Base-by-base conservation (phyloP, 2,888 invertebrate genomes). In the Melinaea menophilus region DNA sequence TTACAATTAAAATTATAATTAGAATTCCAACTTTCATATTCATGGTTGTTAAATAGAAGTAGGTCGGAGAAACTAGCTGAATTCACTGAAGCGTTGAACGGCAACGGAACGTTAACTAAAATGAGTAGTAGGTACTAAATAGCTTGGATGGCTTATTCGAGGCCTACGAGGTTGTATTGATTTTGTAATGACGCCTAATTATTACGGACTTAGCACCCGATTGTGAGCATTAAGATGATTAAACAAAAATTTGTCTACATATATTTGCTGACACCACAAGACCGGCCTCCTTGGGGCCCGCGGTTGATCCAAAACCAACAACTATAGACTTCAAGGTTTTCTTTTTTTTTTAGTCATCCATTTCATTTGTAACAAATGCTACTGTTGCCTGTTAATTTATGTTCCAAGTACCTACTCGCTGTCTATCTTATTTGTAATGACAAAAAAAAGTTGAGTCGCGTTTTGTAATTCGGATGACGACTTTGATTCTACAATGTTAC, bases 251-350 rank as follows among this genome's bases (percentile, higher is more conserved):
- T 69, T 72, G 71, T 85, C 80, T 87, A 85, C 58, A 71, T 70
- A 72, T 86, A 80, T 88, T 88, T 86, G 78, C 75, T 72, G 75
- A 72, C 78, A 81, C 77, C 82, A 85, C 80, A 87, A 71, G 70
- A 71, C 72, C 79, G 85, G 81, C 86, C 86, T 80, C 83, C 77
- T 78, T 75, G 78, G 77, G 79, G 79, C 78, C 76, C 72, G 73
- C 72, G 73, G 74, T 71, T 64, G 63, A 56, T 61, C 74, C 74
- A 41, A 9, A 41, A 71, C 73, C 47, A 60, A 60, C 11, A 34
- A 59, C 58, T 58, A 62, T 51, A 41, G 41, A 41, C 31, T 31
- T 11, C 51, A 51, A 51, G 31, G 51, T 22, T 22, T 48, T 7
- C 5, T 9, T 31, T 31, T 31, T 31, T 51, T 22, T 22, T 22